Evolutionary conservation across 2,888 invertebrate genomes (phyloP).

Genomic region (Tridacna crocea): DNA sequence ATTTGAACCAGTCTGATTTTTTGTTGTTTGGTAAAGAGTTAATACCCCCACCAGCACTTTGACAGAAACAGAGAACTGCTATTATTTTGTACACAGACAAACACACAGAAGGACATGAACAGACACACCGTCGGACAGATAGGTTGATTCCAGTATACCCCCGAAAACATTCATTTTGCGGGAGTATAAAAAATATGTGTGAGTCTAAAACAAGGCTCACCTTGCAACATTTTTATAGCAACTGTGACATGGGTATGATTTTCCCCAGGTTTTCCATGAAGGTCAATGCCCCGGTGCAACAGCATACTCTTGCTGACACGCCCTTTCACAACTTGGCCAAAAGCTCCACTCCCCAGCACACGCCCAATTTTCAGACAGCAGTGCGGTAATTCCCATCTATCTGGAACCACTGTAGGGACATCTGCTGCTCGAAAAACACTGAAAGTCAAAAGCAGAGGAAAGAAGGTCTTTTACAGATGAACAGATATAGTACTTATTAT

Average conservation of each 20-base stretch:
- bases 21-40: no score
- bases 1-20: no score
- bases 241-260: conserved; percentile 66
- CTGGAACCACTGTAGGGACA: conserved; percentile 65
- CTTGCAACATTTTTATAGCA: conserved; percentile 79
- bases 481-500: no score
- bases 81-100: no score
- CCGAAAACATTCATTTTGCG: no score
- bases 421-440: conserved; percentile 11
- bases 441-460: neutral
- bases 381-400: conserved; percentile 78
- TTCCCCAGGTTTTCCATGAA: conserved; percentile 24
- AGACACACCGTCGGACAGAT: no score
- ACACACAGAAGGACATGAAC: no score
- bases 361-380: conserved; percentile 72
- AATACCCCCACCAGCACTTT: no score
- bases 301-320: conserved; percentile 70
- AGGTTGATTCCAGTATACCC: no score
- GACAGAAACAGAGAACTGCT: no score
- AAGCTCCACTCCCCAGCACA: conserved; percentile 77
- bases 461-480: no score
- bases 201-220: conserved; percentile 53
- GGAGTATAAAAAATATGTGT: no score
- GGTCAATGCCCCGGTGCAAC: conserved; percentile 61
- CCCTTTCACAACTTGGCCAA: conserved; percentile 79